Conservation (phyloP, 2,797 vertebrate genomes). For the Gymnoscopelus braueri region DNA sequence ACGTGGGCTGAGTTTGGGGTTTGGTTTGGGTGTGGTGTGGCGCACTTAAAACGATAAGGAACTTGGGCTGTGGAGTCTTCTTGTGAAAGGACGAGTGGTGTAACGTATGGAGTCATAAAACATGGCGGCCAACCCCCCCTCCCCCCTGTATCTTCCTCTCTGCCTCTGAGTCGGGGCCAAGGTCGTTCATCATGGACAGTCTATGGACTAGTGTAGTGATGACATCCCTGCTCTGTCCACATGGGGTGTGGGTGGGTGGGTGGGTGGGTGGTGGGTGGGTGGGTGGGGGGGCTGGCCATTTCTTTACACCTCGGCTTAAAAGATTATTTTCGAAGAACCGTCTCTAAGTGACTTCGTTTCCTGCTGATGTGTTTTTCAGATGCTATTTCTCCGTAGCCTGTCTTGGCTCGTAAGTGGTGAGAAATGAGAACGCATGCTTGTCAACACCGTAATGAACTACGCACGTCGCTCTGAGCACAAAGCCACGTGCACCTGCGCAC, state of each 20-base stretch:
- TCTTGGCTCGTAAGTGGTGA: conserved; percentile 16
- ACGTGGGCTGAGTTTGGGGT: conserved; percentile 2
- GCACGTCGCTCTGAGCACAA: background rate
- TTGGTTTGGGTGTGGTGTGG: background rate
- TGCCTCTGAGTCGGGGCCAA: conserved; percentile 39
- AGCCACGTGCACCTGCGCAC: background rate
- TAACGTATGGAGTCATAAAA: conserved; percentile 75
- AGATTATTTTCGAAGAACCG: background rate
- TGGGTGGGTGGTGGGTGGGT: too few species aligned
- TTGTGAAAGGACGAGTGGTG: conserved; percentile 69
- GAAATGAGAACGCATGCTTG: conserved; percentile 21
- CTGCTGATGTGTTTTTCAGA: conserved; percentile 10
- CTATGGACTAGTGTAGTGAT: too few species aligned
- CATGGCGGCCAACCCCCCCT: conserved; percentile 55
- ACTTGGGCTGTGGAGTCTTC: conserved; percentile 48
- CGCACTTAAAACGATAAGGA: conserved; percentile 74
- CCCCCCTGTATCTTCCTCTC: conserved; percentile 34
- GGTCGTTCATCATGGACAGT: conserved; percentile 68
- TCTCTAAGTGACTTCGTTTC: conserved; percentile 37
- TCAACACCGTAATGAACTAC: conserved; percentile 39
- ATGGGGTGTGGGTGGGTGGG: too few species aligned
- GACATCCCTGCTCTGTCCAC: conserved; percentile 15
- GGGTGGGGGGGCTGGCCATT: too few species aligned
- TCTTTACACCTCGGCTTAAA: too few species aligned
- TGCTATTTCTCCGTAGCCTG: conserved; percentile 33